Percentiles rank a stretch among this genome's conserved stretches.
Conservation (phyloP, 2,113 vertebrate genomes). For the Rhinoptilus africanus region DNA sequence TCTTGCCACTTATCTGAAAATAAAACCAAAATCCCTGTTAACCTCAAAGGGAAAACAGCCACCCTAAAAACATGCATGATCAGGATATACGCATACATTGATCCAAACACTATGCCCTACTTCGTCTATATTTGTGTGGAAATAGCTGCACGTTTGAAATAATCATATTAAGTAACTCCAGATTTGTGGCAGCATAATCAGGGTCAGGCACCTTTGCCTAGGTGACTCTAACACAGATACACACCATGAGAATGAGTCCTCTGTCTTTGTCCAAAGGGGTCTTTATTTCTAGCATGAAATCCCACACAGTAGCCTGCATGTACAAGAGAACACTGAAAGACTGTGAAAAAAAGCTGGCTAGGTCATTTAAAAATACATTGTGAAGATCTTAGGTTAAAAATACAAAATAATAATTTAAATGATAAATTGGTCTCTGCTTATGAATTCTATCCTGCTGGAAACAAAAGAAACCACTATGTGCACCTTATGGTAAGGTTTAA, state of each 20-base stretch:
- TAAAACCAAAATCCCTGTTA: neutral
- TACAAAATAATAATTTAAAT: constrained; percentile 46
- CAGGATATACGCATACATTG: neutral
- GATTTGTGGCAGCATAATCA: neutral
- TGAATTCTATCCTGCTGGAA: constrained; percentile 56
- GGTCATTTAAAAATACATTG: neutral
- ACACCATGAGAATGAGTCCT: neutral
- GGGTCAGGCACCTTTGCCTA: neutral
- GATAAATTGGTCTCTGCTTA: constrained; percentile 42
- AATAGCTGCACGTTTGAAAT: neutral
- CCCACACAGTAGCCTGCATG: neutral
- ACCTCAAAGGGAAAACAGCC: neutral
- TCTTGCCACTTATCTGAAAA: neutral
- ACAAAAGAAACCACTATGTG: constrained; percentile 60
- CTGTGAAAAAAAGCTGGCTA: neutral
- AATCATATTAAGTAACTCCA: neutral
- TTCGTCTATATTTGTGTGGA: neutral
- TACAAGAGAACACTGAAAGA: neutral
- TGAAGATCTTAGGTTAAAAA: constrained; percentile 47
- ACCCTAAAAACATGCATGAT: neutral
- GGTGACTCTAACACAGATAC: neutral
- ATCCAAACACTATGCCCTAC: neutral
- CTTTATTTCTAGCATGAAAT: neutral
- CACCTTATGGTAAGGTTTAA: constrained; percentile 68
- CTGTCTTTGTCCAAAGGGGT: neutral